Base-by-base conservation (phyloP, 2,113 vertebrate genomes). In the Taxidea taxus region DNA sequence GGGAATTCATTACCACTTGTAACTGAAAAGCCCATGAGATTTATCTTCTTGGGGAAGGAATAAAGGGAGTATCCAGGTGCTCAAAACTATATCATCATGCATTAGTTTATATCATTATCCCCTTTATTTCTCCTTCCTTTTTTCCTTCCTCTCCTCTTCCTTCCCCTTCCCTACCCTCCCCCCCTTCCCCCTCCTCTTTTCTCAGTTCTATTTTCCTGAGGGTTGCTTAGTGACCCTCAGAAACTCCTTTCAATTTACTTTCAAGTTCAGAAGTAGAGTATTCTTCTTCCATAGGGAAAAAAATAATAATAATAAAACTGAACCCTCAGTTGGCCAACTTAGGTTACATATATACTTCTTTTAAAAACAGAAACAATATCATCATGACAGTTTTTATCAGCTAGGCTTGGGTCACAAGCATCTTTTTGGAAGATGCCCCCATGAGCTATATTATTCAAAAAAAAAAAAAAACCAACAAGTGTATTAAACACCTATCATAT, bases 181-280 rank as follows among this genome's bases (percentile, higher is more conserved):
- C 31, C 7, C 3, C 7, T 16, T 51, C 1, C 4, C 6, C 23
- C 29, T 54, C 44, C 78, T 12, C 11, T 56, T 7, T 37, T 83
- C 13, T 47, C 16, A 44, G 34, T 80, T 60, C 31, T 58, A 6
- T 37, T 84, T 78, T 96, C 44, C 4, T 64, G 9, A 64, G 23
- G 8, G 12, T 85, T 37, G 18, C 12, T 60, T 91, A 68, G 37
- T 56, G 27, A 84, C 64, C 4, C 16, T 42, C 7, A 75, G 2
- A n/a, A n/a, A n/a, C 12, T 87, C 16, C 21, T 92, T 92, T 86
- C 31, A 93, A 86, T 75, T 87, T 87, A 54, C 37, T 54, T 84
- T 93, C 39, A 77, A 49, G 51, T 84, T 47, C 49, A 91, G 3
- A 87, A 68, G 16, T n/a, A 72, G 23, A 87, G 23, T 44, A 60